phyloP scores from a whole-genome alignment of 2,888 invertebrate species.

The Lottia gigantea region DNA sequence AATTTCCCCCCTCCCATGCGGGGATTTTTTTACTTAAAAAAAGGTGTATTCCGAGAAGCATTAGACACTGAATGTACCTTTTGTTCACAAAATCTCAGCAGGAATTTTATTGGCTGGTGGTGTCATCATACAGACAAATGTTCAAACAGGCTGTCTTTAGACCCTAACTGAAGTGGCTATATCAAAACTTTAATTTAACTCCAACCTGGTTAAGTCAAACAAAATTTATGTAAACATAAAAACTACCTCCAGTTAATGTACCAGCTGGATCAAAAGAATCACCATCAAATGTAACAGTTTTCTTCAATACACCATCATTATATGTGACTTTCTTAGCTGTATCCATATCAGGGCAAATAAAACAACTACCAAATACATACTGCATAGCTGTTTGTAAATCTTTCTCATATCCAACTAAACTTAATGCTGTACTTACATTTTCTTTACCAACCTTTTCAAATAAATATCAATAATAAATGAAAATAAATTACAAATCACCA shows the following conservation, averaged over 20 bases:
- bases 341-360: conserved; percentile 86
- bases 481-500: conserved; percentile 3
- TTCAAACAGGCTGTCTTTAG: too few species aligned
- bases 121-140: too few species aligned
- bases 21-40: too few species aligned
- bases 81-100: too few species aligned
- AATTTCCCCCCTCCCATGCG: too few species aligned
- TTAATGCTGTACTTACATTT: conserved; percentile 84
- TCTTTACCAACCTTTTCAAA: conserved; percentile 78
- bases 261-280: conserved; percentile 93
- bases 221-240: too few species aligned
- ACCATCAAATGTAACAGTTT: conserved; percentile 86
- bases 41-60: too few species aligned
- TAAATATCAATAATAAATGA: background rate
- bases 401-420: conserved; percentile 79
- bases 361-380: conserved; percentile 85
- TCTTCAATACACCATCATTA: conserved; percentile 71
- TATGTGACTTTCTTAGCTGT: conserved; percentile 85
- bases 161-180: too few species aligned
- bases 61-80: too few species aligned
- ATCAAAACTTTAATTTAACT: too few species aligned
- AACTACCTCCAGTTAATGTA: conserved; percentile 84
- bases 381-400: conserved; percentile 82
- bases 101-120: too few species aligned
- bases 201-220: too few species aligned